Conservation (phyloP, 2,113 vertebrate species). For the Ranitomeya variabilis region DNA sequence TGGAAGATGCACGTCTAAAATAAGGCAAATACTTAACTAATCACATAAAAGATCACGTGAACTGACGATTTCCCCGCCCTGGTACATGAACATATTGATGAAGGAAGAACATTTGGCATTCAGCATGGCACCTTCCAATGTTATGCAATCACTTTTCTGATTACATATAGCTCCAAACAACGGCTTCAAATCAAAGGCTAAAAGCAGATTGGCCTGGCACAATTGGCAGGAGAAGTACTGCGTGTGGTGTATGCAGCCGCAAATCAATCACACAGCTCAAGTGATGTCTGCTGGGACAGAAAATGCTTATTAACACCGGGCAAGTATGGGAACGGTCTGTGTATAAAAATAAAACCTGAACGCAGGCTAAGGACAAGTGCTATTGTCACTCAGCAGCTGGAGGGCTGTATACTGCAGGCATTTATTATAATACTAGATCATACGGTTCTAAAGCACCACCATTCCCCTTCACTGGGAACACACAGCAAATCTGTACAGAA, state of each 20-base stretch:
- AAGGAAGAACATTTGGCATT: slow-evolving; percentile 10
- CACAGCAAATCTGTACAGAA: neutral
- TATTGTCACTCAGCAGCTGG: neutral
- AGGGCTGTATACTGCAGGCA: neutral
- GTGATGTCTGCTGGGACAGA: neutral
- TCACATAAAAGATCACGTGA: neutral
- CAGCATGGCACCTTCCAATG: neutral
- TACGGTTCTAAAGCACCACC: neutral
- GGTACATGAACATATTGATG: neutral
- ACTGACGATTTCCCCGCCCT: neutral
- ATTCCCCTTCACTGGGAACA: neutral
- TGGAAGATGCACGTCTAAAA: neutral
- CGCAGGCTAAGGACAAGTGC: neutral
- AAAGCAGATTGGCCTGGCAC: neutral
- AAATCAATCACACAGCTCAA: slow-evolving; percentile 7
- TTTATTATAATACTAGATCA: neutral
- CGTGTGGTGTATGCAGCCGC: neutral
- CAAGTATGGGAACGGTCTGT: neutral
- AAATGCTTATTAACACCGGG: neutral
- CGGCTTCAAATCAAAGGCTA: neutral
- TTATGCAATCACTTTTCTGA: slow-evolving; percentile 11
- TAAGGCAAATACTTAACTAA: neutral
- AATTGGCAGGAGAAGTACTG: neutral
- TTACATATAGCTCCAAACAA: neutral
- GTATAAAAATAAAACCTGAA: neutral